Percentiles rank a stretch among this genome's conserved stretches.
phyloP scores from a whole-genome alignment of 2,888 invertebrate genomes.

The Neocrepidodera transversa region DNA sequence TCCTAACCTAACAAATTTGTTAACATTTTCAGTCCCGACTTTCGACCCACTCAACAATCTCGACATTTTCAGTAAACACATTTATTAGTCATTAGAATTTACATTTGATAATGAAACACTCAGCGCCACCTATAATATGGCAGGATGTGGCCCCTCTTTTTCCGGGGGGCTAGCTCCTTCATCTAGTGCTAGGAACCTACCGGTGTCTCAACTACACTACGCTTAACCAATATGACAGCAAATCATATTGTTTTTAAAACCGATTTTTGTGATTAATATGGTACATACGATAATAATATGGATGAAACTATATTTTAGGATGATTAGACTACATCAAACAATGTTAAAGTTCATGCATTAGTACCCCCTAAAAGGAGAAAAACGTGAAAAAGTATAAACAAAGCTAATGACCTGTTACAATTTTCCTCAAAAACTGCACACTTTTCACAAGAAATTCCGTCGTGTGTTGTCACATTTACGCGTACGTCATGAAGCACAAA shows the following conservation, averaged over 20 bases:
- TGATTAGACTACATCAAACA: constrained; percentile 4
- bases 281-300: neutral
- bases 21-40: neutral
- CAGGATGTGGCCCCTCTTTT: constrained; percentile 53
- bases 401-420: constrained; percentile 62
- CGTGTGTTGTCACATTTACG: constrained; percentile 34
- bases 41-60: neutral
- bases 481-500: constrained; percentile 31
- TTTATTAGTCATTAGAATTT: neutral
- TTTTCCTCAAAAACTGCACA: constrained; percentile 54
- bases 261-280: neutral
- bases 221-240: constrained; percentile 13
- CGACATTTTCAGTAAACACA: neutral
- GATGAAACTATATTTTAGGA: neutral
- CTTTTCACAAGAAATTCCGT: constrained; percentile 45
- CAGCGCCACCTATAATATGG: constrained; percentile 54
- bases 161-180: constrained; percentile 54
- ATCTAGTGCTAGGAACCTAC: constrained; percentile 33
- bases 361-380: constrained; percentile 25
- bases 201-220: constrained; percentile 29
- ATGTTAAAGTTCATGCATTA: constrained; percentile 36
- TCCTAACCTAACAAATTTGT: neutral
- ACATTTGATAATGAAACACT: neutral
- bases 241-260: constrained; percentile 12
- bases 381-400: constrained; percentile 53